Evolutionary conservation across 1,140 invertebrate species (phyloP).

Genomic region (Ectropis grisescens): DNA sequence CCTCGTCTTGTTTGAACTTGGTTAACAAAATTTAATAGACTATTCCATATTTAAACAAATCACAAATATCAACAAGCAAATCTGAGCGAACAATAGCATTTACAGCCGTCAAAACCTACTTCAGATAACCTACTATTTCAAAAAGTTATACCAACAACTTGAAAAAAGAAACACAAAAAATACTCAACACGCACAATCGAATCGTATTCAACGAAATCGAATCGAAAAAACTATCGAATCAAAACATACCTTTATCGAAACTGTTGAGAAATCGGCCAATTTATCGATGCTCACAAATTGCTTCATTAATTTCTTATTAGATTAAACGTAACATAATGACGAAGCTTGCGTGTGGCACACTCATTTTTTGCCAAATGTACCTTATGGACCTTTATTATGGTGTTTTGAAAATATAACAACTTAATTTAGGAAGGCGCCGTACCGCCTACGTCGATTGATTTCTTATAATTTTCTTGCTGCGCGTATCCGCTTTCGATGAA

Average conservation of each 20-base stretch:
- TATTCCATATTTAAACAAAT: conserved; percentile 3
- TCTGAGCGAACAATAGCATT: conserved; percentile 4
- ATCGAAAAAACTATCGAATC: conserved; percentile 11
- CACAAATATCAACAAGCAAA: conserved; percentile 10
- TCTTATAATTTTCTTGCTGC: conserved; percentile 54
- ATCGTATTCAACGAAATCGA: conserved; percentile 20
- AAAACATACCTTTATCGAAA: conserved; percentile 9
- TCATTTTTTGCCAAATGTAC: conserved; percentile 47
- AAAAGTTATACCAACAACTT: conserved; percentile 1
- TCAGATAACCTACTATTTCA: not conserved
- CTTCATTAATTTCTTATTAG: conserved; percentile 40
- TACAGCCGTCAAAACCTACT: too few species aligned
- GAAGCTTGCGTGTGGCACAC: conserved; percentile 48
- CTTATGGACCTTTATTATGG: conserved; percentile 49
- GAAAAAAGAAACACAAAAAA: not conserved
- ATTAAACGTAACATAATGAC: conserved; percentile 44
- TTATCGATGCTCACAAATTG: conserved; percentile 34
- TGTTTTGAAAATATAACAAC: conserved; percentile 57
- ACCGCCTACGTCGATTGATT: conserved; percentile 57
- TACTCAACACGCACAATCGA: conserved; percentile 6
- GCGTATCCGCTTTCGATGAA: conserved; percentile 30
- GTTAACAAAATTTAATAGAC: not conserved
- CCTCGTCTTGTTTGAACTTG: conserved; percentile 3
- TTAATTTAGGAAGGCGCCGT: conserved; percentile 57
- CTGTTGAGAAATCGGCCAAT: conserved; percentile 29